Evolutionary conservation across 2,888 invertebrate species (phyloP).

Genomic region (Cynaeus angustus): DNA sequence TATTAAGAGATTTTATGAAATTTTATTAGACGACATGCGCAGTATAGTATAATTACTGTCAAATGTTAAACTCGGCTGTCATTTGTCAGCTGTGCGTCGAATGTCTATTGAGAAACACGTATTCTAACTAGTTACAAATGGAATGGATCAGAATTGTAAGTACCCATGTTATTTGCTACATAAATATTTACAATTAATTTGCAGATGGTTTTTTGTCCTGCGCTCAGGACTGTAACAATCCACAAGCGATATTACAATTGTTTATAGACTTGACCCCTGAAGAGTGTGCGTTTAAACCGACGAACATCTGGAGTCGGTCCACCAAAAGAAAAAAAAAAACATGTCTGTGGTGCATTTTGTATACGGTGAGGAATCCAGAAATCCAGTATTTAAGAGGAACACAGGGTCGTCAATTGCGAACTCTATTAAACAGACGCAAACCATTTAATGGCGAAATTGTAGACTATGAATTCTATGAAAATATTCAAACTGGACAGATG

Average conservation of each 20-base stretch:
- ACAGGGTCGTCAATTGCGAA: too few species aligned
- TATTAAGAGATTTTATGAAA: too few species aligned
- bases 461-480: constrained; percentile 44
- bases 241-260: constrained; percentile 44
- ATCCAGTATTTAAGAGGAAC: constrained; percentile 38
- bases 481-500: constrained; percentile 43
- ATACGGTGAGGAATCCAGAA: constrained; percentile 40
- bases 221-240: constrained; percentile 30
- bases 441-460: constrained; percentile 42
- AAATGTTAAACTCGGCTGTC: too few species aligned
- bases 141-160: too few species aligned
- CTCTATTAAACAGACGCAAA: constrained; percentile 22
- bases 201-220: constrained; percentile 44
- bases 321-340: too few species aligned
- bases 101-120: too few species aligned
- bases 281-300: constrained; percentile 18
- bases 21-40: too few species aligned
- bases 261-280: constrained; percentile 40
- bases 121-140: too few species aligned
- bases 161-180: too few species aligned
- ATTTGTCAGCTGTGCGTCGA: too few species aligned
- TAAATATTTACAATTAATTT: constrained; percentile 40
- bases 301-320: too few species aligned
- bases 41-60: too few species aligned
- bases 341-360: constrained; percentile 23